Base-by-base conservation (phyloP, 2,113 vertebrate species). In the Anser cygnoides region DNA sequence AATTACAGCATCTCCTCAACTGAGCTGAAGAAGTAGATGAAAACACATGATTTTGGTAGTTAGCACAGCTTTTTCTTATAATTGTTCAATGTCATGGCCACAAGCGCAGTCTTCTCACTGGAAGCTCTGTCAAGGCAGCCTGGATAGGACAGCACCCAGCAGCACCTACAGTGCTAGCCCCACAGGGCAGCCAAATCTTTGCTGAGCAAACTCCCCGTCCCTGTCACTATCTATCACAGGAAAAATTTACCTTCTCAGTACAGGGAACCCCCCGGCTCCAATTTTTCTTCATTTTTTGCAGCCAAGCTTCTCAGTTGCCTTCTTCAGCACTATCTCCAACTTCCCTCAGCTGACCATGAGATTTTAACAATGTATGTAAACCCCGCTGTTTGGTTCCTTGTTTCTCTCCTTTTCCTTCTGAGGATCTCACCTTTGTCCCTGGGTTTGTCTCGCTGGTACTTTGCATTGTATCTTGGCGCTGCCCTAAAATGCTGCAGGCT, bases 1-100 rank as follows among this genome's bases (percentile, higher is more conserved):
- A 10, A 91, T 73, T 13, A 67, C 0, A 3, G 13, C 0, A 0
- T 33, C 22, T 80, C 52, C 26, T 59, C 26, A 43, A 23, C 66
- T 65, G 50, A 83, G 55, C 26, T n/a, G 21, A 68, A 1, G 1
- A 44, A 82, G 18, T 2, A 61, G 58, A 63, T 31, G n/a, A 26
- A 72, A 91, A 44, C 12, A n/a, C 4, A 5, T 8, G 0, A 13
- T 55, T 92, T 52, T 68, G 10, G 39, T 49, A 11, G 5, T 26
- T 28, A 14, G 22, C 11, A 13, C 17, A 43, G 49, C 3, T 61
- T 87, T 67, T 75, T 75, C 35, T 72, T 65, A 11, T 8, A 68
- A 28, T 5, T 52, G 11, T 49, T 57, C 44, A 41, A 7, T 44
- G 39, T 37, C 20, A 28, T 2, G 12, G 39, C 20, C 75, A 72